Evolutionary conservation across 2,888 invertebrate species (phyloP).

Genomic region (Ferrisia virgata): DNA sequence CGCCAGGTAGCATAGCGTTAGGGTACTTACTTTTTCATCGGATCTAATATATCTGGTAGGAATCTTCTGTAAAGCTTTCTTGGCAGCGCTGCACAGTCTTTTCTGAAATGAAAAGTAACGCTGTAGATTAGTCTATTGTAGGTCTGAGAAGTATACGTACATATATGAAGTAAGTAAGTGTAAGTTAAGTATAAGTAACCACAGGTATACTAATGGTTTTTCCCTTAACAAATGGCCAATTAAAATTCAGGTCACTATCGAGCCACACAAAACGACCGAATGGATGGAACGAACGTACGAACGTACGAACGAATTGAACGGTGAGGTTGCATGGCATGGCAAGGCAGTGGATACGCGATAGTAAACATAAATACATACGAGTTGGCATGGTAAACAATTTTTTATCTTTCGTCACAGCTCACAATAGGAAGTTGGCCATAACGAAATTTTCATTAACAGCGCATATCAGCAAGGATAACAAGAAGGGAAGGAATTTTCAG

Average conservation of each 20-base stretch:
- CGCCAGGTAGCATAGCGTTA: too few species aligned
- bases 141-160: too few species aligned
- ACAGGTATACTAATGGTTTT: constrained; percentile 6
- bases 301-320: too few species aligned
- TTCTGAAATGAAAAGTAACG: constrained; percentile 61
- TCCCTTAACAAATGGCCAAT: constrained; percentile 8
- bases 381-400: constrained; percentile 18
- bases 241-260: constrained; percentile 25
- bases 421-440: neutral
- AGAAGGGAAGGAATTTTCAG: neutral
- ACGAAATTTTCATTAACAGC: constrained; percentile 16
- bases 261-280: neutral
- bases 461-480: constrained; percentile 3
- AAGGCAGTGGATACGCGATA: constrained; percentile 8
- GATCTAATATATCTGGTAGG: constrained; percentile 82
- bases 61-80: constrained; percentile 89
- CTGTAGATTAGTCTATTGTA: neutral
- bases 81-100: constrained; percentile 85
- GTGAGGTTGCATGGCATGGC: too few species aligned
- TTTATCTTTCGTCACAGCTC: neutral
- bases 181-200: neutral
- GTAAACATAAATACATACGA: constrained; percentile 1
- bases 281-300: too few species aligned
- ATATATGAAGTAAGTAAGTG: too few species aligned
- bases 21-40: constrained; percentile 75